These are phyloP conservation scores for Petaurus breviceps DNA, from an alignment of 2,113 vertebrate species.

Conservation along the genomic window DNA sequence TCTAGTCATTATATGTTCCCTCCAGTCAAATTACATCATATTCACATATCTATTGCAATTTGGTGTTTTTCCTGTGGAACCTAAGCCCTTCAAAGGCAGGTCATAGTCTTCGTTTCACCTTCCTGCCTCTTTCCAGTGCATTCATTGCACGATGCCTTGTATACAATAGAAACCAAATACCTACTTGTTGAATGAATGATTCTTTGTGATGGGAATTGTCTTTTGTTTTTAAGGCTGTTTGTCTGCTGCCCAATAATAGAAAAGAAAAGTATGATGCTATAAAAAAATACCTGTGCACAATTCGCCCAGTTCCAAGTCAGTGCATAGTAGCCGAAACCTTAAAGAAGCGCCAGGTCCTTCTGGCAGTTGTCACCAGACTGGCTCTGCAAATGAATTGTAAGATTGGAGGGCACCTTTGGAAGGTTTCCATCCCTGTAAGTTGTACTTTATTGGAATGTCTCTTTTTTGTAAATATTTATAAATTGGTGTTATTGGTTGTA, in stretches of 20 bases:
- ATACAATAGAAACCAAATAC: neutral
- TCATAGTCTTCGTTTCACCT: neutral
- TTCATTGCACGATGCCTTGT: neutral
- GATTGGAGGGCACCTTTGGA: constrained; percentile 95
- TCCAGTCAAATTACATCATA: neutral
- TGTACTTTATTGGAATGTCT: neutral
- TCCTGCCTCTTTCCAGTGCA: neutral
- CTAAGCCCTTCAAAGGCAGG: neutral
- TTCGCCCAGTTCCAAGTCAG: constrained; percentile 92
- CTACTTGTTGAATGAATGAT: neutral
- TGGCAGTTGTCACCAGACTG: constrained; percentile 90
- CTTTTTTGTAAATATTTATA: neutral
- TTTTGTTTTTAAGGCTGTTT: constrained; percentile 86
- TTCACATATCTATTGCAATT: neutral
- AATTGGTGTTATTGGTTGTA: neutral
- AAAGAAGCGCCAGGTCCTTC: constrained; percentile 82
- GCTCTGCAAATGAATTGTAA: constrained; percentile 94
- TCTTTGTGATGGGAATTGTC: neutral
- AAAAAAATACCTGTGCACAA: constrained; percentile 92
- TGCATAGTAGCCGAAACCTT: constrained; percentile 90
- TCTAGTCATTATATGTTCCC: neutral
- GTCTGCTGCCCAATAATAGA: constrained; percentile 86
- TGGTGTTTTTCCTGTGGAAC: neutral
- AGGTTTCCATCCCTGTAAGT: constrained; percentile 90
- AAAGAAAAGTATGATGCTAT: constrained; percentile 91